Evolutionary conservation across 2,113 vertebrate genomes (phyloP).

Genomic region (Picathartes gymnocephalus): DNA sequence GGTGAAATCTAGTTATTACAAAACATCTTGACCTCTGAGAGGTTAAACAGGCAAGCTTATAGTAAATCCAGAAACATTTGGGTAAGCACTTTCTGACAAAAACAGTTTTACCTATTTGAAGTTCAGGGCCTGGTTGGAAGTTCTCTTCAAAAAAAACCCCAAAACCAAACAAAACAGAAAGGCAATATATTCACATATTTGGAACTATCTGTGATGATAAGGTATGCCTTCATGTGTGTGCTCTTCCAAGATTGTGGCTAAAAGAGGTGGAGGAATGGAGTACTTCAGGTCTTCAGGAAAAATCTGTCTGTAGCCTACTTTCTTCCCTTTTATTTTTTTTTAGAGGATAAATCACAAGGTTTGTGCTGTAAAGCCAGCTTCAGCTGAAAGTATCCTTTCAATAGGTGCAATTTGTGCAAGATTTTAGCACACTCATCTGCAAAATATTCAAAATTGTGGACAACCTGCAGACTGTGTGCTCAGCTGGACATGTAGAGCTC

Average conservation of each 20-base stretch:
- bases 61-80: background rate
- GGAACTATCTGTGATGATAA: background rate
- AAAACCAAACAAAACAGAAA: too few relatives aligned
- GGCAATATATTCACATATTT: background rate
- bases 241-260: background rate
- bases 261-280: background rate
- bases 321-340: background rate
- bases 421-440: background rate
- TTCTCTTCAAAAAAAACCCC: background rate
- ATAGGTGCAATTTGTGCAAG: background rate
- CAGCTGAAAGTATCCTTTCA: background rate
- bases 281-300: background rate
- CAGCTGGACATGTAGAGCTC: background rate
- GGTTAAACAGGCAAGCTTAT: conserved; percentile 11
- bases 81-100: background rate
- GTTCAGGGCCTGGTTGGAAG: background rate
- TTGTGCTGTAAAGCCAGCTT: background rate
- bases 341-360: background rate
- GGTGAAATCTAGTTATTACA: background rate
- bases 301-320: background rate
- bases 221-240: background rate
- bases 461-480: background rate
- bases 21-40: background rate
- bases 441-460: background rate
- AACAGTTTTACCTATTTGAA: background rate